Base-by-base conservation (phyloP, 1,140 invertebrate species). In the Zaprionus davidi region DNA sequence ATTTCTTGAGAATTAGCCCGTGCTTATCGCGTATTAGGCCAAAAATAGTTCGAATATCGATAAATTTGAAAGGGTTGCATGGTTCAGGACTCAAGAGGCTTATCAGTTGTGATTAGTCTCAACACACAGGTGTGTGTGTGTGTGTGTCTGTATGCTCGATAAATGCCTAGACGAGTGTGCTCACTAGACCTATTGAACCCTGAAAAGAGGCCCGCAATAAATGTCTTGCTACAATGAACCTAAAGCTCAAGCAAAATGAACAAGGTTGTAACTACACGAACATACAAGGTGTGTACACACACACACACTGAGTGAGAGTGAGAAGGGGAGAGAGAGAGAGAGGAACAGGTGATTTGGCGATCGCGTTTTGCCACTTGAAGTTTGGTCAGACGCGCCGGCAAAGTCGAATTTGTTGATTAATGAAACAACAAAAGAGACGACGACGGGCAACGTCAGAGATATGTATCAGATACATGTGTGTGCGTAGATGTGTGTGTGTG, bases 321-420 rank as follows among this genome's bases (percentile, higher is more conserved):
- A 24, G 31, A 11, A 3, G 11, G 24, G 15, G 26, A n/a, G 24
- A 51, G 17, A 34, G 7, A 7, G 3, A 34, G n/a, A 41, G 34
- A 17, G 13, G 26, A 31, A 51, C 3, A 41, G 68, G 58, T 34
- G 59, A 70, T 28, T n/a, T 13, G 41, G 31, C n/a, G 53, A 66
- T 73, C 46, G 46, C 34, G 3, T 46, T 71, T 56, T 57, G 71
- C 57, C 66, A 38, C 66, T 74, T 74, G 58, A 62, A 74, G 71
- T 74, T 74, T 74, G 71, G 38, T 36, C 56, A 51, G 56, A 60
- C 12, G 28, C 28, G 34, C 20, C 46, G 65, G 24, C 65, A 34
- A 74, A 69, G 65, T 44, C 58, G 22, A 46, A 69, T 69, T 62
- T 36, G 57, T 74, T 63, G 71, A 74, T 74, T 74, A 74, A 74